A percentile compares a stretch with the other conserved stretches of the same genome.
Conservation (phyloP, 2,888 invertebrate species). For the Amphimallon solstitiale region DNA sequence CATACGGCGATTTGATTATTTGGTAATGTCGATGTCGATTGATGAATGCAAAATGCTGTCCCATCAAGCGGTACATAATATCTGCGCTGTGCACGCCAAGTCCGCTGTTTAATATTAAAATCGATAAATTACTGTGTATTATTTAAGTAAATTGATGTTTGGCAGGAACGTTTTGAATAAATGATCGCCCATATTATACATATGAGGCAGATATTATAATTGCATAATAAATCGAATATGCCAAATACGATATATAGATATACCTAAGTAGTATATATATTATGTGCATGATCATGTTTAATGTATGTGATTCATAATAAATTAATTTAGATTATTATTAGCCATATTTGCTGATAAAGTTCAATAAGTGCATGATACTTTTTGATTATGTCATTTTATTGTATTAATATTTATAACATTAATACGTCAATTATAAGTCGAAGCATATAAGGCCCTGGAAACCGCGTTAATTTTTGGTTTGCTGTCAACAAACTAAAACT, state of each 20-base stretch:
- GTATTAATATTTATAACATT: too few relatives aligned
- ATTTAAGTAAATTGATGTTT: conserved; percentile 31
- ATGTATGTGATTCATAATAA: neutral
- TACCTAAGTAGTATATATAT: neutral
- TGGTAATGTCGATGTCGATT: conserved; percentile 21
- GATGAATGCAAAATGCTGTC: conserved; percentile 20
- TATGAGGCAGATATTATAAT: conserved; percentile 6
- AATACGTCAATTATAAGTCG: too few relatives aligned
- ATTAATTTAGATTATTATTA: too few relatives aligned
- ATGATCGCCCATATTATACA: conserved; percentile 9
- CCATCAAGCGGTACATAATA: neutral
- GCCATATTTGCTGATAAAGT: too few relatives aligned
- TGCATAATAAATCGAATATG: conserved; percentile 24
- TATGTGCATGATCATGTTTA: conserved; percentile 13
- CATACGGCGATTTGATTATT: conserved; percentile 25
- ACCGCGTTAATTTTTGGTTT: too few relatives aligned
- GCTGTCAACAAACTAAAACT: too few relatives aligned
- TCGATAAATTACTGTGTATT: conserved; percentile 30
- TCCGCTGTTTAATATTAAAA: conserved; percentile 22
- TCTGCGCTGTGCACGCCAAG: neutral
- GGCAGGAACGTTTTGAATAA: conserved; percentile 30
- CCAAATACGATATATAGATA: too few relatives aligned
- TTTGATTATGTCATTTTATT: too few relatives aligned
- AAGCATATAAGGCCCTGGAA: too few relatives aligned
- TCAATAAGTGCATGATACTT: neutral